Conservation (phyloP, 2,888 invertebrate species). For the Siphonodentalium dalli region DNA sequence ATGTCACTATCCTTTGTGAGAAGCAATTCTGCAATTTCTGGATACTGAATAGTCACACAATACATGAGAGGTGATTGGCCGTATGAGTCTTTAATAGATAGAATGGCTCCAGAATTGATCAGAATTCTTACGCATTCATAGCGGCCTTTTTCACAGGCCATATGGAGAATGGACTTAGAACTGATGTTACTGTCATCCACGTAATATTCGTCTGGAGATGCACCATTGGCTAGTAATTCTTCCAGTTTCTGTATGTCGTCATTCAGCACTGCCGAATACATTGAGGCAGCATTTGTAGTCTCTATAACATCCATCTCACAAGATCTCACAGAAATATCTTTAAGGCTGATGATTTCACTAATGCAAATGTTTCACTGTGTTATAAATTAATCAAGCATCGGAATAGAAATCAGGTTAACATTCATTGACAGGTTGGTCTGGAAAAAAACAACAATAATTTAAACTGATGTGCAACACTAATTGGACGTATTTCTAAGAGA, state of each 20-base stretch:
- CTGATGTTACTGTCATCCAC: slow-evolving; percentile 46
- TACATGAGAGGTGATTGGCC: slow-evolving; percentile 56
- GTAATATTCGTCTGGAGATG: slow-evolving; percentile 43
- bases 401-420: too few species aligned
- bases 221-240: slow-evolving; percentile 37
- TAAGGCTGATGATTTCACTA: too few species aligned
- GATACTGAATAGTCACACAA: slow-evolving; percentile 38
- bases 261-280: slow-evolving; percentile 35
- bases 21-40: slow-evolving; percentile 44
- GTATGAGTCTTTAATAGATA: slow-evolving; percentile 50
- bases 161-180: slow-evolving; percentile 50
- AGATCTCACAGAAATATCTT: too few species aligned
- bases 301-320: too few species aligned
- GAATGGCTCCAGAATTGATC: slow-evolving; percentile 42
- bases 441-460: too few species aligned
- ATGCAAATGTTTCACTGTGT: too few species aligned
- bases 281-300: too few species aligned
- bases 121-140: slow-evolving; percentile 43
- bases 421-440: too few species aligned
- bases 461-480: too few species aligned
- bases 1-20: slow-evolving; percentile 30
- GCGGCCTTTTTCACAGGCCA: slow-evolving; percentile 55
- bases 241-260: slow-evolving; percentile 28
- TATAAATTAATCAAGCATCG: too few species aligned
- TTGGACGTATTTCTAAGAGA: too few species aligned